A percentile compares a stretch with the other conserved stretches of the same genome.
phyloP scores from a whole-genome alignment of 2,113 vertebrate species.

The Alligator mississippiensis region DNA sequence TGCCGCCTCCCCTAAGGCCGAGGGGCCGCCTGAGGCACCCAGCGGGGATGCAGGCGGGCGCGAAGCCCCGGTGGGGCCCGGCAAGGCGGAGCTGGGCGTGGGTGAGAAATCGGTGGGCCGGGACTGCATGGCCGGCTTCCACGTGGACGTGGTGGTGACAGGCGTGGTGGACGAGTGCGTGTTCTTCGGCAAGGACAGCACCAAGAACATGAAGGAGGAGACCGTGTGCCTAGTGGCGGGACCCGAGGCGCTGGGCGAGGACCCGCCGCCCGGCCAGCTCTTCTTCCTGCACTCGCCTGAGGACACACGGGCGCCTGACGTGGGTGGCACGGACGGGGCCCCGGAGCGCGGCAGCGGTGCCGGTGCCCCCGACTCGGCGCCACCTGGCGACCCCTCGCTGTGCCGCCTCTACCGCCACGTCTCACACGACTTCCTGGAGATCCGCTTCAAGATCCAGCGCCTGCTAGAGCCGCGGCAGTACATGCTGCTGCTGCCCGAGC shows the following conservation, averaged over 20 bases:
- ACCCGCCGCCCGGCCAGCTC: constrained; percentile 91
- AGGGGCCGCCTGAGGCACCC: constrained; percentile 69
- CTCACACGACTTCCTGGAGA: constrained; percentile 95
- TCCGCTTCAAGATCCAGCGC: constrained; percentile 95
- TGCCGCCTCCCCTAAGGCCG: constrained; percentile 41
- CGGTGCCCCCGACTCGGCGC: not conserved
- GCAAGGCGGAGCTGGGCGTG: not conserved
- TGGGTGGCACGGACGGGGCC: constrained; percentile 9
- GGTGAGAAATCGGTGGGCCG: not conserved
- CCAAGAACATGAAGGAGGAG: constrained; percentile 92
- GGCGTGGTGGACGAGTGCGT: constrained; percentile 95
- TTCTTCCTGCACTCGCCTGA: constrained; percentile 85
- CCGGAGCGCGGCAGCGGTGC: constrained; percentile 49
- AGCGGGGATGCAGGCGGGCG: not conserved
- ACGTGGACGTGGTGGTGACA: constrained; percentile 95
- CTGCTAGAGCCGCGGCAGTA: constrained; percentile 94
- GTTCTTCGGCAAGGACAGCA: constrained; percentile 93
- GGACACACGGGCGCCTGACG: constrained; percentile 51
- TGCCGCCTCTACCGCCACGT: constrained; percentile 95
- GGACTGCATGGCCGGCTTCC: constrained; percentile 87
- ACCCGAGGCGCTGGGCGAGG: constrained; percentile 76
- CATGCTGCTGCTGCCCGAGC: constrained; percentile 94
- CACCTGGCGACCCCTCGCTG: constrained; percentile 81
- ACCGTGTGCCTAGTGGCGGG: constrained; percentile 87
- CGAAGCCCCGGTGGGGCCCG: constrained; percentile 20